Base-by-base conservation (phyloP, 2,888 invertebrate species). In the Ectemnius lituratus region DNA sequence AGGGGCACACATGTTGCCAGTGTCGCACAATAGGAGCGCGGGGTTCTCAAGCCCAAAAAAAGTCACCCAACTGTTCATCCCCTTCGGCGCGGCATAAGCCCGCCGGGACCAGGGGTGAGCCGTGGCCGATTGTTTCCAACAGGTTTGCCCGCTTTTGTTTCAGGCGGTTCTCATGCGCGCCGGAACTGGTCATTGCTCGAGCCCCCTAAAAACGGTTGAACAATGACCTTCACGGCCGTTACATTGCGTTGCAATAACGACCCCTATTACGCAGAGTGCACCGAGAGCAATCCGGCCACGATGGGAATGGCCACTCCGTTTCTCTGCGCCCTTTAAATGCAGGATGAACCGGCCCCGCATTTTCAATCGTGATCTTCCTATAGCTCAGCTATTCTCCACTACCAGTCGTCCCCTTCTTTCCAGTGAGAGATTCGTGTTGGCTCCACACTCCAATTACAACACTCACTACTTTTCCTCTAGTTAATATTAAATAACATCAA, bases 11-110 rank as follows among this genome's bases (percentile, higher is more conserved):
- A 88, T 89, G 88, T 88, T 86, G 85, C 88, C 76, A 87, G 84
- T 85, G 84, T 74, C 78, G 83, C 85, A 88, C 88, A 89, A 86
- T 85, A 77, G 84, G 78, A 16, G 52, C 52, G 16, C 76, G 73
- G 75, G 71, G 78, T 81, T 81, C 78, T 79, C 81, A 73, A 80
- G 73, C 74, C 45, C 64, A 78, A 87, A 87, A 88, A 89, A 89
- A 88, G 88, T 88, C 88, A 89, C 88, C 88, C 89, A 89, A 89
- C 89, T 89, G 89, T 89, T 89, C 88, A 87, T 88, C 87, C 87
- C 87, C 86, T 73, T 70, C 66, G 62, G 79, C 79, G 83, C 81
- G 77, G 76, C 78, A 75, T 76, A 78, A 76, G 79, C 77, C 75
- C 67, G 78, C 76, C 8, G 75, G 78, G 76, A 73, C 58, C 77